A percentile compares a stretch with the other conserved stretches of the same genome.
These are phyloP conservation scores for Drosophila watanabei DNA, from an alignment of 1,140 invertebrate genomes.

Conservation along the genomic window DNA sequence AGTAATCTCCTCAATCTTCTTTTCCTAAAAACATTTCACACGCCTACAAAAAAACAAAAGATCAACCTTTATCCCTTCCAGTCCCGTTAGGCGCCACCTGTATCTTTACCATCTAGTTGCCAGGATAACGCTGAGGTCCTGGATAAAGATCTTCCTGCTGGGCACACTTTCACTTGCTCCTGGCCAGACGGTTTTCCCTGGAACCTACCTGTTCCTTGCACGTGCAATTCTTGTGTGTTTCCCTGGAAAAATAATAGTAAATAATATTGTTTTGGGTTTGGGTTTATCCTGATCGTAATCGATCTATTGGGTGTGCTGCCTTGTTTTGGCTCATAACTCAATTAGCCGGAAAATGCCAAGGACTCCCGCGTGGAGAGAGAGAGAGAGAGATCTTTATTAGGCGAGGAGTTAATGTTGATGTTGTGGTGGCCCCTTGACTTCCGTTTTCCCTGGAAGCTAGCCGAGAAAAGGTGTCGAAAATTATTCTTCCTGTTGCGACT, in stretches of 20 bases:
- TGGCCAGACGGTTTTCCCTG: slow-evolving; percentile 29
- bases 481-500: slow-evolving; percentile 48
- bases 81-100: slow-evolving; percentile 49
- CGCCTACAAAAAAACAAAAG: slow-evolving; percentile 5
- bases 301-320: slow-evolving; percentile 51
- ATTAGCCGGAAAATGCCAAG: slow-evolving; percentile 59
- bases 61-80: slow-evolving; percentile 12
- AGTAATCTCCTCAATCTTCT: not conserved
- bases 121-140: slow-evolving; percentile 19
- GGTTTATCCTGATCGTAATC: slow-evolving; percentile 60
- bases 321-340: slow-evolving; percentile 81
- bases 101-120: slow-evolving; percentile 17
- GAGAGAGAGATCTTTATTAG: slow-evolving; percentile 58
- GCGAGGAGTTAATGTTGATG: slow-evolving; percentile 16
- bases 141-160: slow-evolving; percentile 40
- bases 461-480: slow-evolving; percentile 64
- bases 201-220: slow-evolving; percentile 60
- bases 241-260: slow-evolving; percentile 42
- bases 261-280: slow-evolving; percentile 45
- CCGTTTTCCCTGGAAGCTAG: slow-evolving; percentile 68
- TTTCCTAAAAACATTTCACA: slow-evolving; percentile 6
- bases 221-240: slow-evolving; percentile 58
- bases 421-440: slow-evolving; percentile 57
- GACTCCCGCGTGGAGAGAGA: slow-evolving; percentile 27
- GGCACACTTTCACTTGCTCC: slow-evolving; percentile 67